Evolutionary conservation across 2,113 vertebrate genomes (phyloP), one percentile per base, ranked within the genome.

Genomic region (Casuarius casuarius): DNA sequence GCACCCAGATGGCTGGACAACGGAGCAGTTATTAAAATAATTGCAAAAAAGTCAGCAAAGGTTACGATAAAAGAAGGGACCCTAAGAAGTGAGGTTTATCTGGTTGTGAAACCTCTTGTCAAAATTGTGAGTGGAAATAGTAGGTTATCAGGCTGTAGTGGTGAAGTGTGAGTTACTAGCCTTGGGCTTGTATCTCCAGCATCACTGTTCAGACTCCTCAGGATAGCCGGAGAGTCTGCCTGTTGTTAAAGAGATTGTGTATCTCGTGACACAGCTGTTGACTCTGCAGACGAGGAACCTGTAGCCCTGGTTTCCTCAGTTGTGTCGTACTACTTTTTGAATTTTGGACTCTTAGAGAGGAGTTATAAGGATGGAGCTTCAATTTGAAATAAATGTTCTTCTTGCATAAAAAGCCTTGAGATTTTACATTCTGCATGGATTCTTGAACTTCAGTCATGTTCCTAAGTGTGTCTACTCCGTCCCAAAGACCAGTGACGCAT

Each of bases 391-490:
- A 35, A 83, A 33, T 16, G 3, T 58, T 70, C 44, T 58, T 68
- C 38, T 52, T 44, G 5, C 0, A 0, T 56, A 42, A 88, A 79
- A 87, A 83, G 4, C 58, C 51, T 70, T 5, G 12, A 54, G 48
- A 17, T 59, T 8, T 63, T 70, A 33, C 1, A 0, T 78, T 77
- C 44, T 40, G 42, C 17, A 7, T 44, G 44, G 52, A 6, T 54
- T 87, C 31, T 68, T 93, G 66, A 85, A 42, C 85, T 95, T 38
- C 75, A 33, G 12, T 51, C 77, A 82, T n/a, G 19, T 78, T 72
- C 12, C 38, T 42, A 5, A 0, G 0, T 35, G 46, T 35, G 6
- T 49, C 44, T 89, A 3, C 59, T 81, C 59, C 19, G 2, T 40
- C 10, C 38, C 65, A 5, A 4, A 52, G 62, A 35, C 13, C 13